Base-by-base conservation (phyloP, 2,113 vertebrate genomes). In the Macaca nemestrina region DNA sequence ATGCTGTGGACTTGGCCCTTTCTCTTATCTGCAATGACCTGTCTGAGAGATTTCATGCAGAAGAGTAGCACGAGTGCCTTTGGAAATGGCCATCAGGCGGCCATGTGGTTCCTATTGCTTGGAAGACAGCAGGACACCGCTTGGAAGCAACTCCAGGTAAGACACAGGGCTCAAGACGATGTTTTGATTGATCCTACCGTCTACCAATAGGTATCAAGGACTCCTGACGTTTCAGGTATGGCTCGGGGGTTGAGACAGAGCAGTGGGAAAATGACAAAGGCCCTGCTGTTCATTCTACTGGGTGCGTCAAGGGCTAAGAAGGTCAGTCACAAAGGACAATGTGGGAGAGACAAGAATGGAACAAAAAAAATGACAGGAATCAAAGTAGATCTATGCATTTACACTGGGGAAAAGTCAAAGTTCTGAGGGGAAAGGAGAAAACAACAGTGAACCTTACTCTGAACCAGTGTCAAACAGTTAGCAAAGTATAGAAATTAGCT, bases 171-270 rank as follows among this genome's bases (percentile, higher is more conserved):
- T n/a, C 18, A 64, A 64, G 61, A 30, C 2, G 13, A 13, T 14
- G 61, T 14, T 64, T 5, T 5, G 27, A 83, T 90, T 64, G 57
- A 40, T 76, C 13, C 20, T 32, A n/a, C 1, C 14, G 20, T 76
- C 67, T 48, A 14, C 38, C 50, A 38, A 38, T 18, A 52, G 4
- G 20, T 22, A 14, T 16, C 0, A 20, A 68, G 70, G 8, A 38
- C 4, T 43, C 73, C 17, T 8, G 3, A 13, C 0, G 0, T 76
- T 35, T 4, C 20, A 48, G 5, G 9, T 23, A 8, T 23, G 16
- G 22, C 4, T 55, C 22, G 25, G 35, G 5, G 4, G 3, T 59
- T 79, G 40, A 18, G 23, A 78, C 1, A 67, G 50, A 75, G 17
- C 23, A 12, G 2, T 14, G 35, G 25, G 20, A 57, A 48, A 52